These are phyloP conservation scores for Proteles cristata DNA, from an alignment of 2,113 vertebrate species.

Conservation along the genomic window DNA sequence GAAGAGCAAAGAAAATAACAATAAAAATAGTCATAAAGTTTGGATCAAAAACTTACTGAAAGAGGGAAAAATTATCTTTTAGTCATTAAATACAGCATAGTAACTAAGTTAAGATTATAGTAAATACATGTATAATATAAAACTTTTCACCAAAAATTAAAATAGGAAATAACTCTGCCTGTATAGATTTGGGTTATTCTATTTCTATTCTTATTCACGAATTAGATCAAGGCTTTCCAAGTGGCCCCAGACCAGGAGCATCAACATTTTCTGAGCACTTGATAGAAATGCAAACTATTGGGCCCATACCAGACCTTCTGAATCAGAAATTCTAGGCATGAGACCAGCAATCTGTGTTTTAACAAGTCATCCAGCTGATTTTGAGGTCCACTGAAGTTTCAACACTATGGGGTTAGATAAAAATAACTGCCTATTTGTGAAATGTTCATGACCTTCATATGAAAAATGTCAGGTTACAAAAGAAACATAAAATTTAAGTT, in stretches of 20 bases:
- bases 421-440: constrained; percentile 47
- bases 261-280: not conserved
- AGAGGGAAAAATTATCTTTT: constrained; percentile 64
- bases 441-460: not conserved
- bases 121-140: constrained; percentile 34
- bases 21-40: constrained; percentile 76
- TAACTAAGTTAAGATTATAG: constrained; percentile 23
- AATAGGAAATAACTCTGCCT: constrained; percentile 12
- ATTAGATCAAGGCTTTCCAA: not conserved
- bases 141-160: constrained; percentile 51
- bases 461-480: constrained; percentile 50
- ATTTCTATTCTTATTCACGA: constrained; percentile 17
- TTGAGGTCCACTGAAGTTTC: not conserved
- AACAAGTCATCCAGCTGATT: not conserved
- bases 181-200: constrained; percentile 10
- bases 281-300: not conserved
- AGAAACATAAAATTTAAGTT: constrained; percentile 32
- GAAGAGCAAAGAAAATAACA: constrained; percentile 76
- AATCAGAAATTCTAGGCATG: not conserved
- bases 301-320: not conserved
- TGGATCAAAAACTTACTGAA: constrained; percentile 72
- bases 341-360: not conserved
- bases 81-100: constrained; percentile 58
- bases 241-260: not conserved
- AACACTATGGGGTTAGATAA: constrained; percentile 34